These are phyloP conservation scores for Petrocephalus zakoni DNA, from an alignment of 2,113 vertebrate genomes.

Conservation along the genomic window DNA sequence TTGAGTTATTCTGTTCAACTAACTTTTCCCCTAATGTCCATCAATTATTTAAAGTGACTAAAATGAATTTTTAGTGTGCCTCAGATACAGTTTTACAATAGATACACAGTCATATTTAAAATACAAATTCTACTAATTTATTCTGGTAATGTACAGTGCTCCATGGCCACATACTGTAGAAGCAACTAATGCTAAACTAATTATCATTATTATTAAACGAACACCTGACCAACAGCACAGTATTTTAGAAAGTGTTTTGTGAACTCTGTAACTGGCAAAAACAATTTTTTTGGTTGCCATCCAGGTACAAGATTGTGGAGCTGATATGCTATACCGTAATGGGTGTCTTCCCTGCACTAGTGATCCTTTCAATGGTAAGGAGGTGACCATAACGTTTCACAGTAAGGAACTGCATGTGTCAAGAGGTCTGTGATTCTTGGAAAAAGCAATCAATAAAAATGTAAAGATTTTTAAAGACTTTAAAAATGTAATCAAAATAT, in stretches of 20 bases:
- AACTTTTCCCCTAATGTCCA: not conserved
- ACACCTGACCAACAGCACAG: not conserved
- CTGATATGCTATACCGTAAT: slow-evolving; percentile 85
- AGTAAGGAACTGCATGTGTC: not conserved
- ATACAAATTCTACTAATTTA: not conserved
- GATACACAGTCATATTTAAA: not conserved
- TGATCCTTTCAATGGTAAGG: slow-evolving; percentile 92
- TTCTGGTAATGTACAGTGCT: not conserved
- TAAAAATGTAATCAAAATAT: not conserved
- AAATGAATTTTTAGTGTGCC: not conserved
- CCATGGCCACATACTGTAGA: not conserved
- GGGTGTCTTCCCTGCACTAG: slow-evolving; percentile 84
- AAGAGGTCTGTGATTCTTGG: not conserved
- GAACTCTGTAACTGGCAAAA: not conserved
- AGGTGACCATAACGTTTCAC: not conserved
- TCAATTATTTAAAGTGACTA: not conserved
- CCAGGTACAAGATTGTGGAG: slow-evolving; percentile 89
- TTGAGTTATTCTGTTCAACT: not conserved
- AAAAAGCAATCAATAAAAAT: not conserved
- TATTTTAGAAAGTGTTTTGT: not conserved
- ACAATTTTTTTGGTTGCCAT: slow-evolving; percentile 15
- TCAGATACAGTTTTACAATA: not conserved
- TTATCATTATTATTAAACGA: not conserved
- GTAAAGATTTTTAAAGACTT: too few relatives aligned
- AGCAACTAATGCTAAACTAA: not conserved